Evolutionary conservation across 2,113 vertebrate species (phyloP), one percentile per base, ranked within the genome.

Genomic region (Diadophis punctatus): DNA sequence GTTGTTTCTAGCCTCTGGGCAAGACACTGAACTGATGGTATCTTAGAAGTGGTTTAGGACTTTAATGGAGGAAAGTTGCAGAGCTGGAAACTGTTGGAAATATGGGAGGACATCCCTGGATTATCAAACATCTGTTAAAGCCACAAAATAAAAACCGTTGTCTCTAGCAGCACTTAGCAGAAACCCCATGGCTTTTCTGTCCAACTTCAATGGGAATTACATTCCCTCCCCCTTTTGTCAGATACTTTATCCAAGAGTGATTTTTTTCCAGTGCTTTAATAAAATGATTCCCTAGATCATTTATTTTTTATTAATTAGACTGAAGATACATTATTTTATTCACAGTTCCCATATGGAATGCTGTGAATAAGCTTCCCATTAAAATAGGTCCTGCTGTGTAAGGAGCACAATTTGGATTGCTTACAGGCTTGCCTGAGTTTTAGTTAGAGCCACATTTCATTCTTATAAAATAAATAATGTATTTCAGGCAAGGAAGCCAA

Each of bases 281-380:
- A 90, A 7, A 93, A 74, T 94, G 90, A 27, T 95, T 93, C 93
- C 92, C 53, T 92, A 74, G 22, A 25, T 92, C 8, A 51, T 91
- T 63, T 48, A 10, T 86, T 49, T 4, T 48, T 2, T 94, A 95
- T 94, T 93, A 93, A 95, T 96, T 90, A 94, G 51, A 20, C 25
- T 89, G 89, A 74, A 90, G 27, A 85, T 56, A 30, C 51, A 30
- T 86, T 95, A 93, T 92, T 91, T 93, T 92, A 43, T 90, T 96
- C 94, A 92, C 2, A 3, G 90, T 43, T 43, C 86, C 27, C 18
- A 90, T 92, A 94, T 91, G 88, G 55, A 94, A 56, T 39, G 51
- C 51, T 93, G 85, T 88, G 8, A 88, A 87, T 68, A 95, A 92
- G 92, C 11, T 92, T 90, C 51, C 87, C 20, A 60, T 27, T 90